phyloP scores from a whole-genome alignment of 1,140 invertebrate genomes.

The Caenorhabditis latens region DNA sequence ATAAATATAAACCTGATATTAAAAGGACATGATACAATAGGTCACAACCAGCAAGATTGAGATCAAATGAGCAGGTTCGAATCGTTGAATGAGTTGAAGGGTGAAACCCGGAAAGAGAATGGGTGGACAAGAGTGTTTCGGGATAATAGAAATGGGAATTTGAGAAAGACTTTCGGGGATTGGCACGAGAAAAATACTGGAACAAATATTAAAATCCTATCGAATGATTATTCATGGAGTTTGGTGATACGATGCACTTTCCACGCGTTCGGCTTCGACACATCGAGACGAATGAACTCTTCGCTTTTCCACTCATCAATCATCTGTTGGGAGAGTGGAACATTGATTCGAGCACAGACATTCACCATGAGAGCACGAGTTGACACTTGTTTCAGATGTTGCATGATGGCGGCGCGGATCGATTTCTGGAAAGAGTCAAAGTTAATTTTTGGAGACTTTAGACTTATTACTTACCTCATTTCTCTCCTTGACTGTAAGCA shows the following conservation, averaged over 20 bases:
- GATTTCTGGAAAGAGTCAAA: background rate
- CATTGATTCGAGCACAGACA: background rate
- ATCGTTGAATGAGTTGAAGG: too few relatives aligned
- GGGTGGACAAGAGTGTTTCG: too few relatives aligned
- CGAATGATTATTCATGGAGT: background rate
- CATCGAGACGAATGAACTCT: background rate
- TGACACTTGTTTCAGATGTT: background rate
- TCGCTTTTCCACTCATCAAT: constrained; percentile 27
- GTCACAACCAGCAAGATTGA: too few relatives aligned
- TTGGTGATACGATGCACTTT: background rate
- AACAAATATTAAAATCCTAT: too few relatives aligned
- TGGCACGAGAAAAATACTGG: too few relatives aligned
- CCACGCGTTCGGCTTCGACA: background rate
- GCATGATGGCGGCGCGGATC: background rate
- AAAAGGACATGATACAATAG: too few relatives aligned
- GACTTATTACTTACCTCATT: background rate
- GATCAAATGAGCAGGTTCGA: too few relatives aligned
- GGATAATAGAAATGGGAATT: too few relatives aligned
- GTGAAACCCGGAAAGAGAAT: too few relatives aligned
- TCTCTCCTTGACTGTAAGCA: background rate
- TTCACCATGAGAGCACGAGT: background rate
- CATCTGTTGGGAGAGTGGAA: background rate
- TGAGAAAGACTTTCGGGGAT: too few relatives aligned
- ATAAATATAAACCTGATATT: too few relatives aligned
- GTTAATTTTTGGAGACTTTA: background rate